Conservation (phyloP, 2,797 vertebrate genomes). For the Syngnathus acus region DNA sequence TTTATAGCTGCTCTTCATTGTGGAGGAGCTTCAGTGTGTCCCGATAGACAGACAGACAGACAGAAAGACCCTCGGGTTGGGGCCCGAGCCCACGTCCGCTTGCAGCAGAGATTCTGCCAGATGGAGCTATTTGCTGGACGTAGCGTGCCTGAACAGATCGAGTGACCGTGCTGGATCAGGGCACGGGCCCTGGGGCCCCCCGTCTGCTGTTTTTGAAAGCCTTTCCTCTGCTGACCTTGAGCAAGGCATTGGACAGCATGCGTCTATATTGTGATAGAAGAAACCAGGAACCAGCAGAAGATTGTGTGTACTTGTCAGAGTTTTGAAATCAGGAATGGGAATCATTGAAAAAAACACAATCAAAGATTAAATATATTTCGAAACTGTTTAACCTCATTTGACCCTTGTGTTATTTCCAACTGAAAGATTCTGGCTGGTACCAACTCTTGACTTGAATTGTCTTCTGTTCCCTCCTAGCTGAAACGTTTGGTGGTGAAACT, state of each 20-base stretch:
- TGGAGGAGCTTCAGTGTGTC: constrained; percentile 71
- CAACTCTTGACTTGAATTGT: constrained; percentile 1
- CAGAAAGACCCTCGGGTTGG: constrained; percentile 11
- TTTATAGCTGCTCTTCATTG: constrained; percentile 79
- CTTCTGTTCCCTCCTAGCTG: constrained; percentile 63
- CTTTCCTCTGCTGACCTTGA: constrained; percentile 55
- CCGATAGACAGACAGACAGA: constrained; percentile 42
- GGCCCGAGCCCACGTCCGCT: constrained; percentile 44
- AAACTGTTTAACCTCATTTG: too few species aligned
- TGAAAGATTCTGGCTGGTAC: not conserved
- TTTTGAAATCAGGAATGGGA: too few species aligned
- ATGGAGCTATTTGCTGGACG: constrained; percentile 73
- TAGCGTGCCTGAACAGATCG: constrained; percentile 56
- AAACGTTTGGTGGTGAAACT: constrained; percentile 89
- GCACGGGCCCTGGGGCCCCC: constrained; percentile 63
- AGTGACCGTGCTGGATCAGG: constrained; percentile 68
- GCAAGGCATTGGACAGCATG: constrained; percentile 24
- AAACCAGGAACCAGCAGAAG: too few species aligned
- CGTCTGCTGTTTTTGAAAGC: constrained; percentile 40
- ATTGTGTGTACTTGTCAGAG: not conserved
- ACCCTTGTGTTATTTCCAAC: not conserved
- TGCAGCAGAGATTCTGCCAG: constrained; percentile 67
- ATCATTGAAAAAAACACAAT: too few species aligned
- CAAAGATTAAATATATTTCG: too few species aligned
- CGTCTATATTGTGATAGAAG: not conserved